These are phyloP conservation scores for Stegodyphus mimosarum DNA, from an alignment of 1,140 invertebrate species.

Conservation along the genomic window DNA sequence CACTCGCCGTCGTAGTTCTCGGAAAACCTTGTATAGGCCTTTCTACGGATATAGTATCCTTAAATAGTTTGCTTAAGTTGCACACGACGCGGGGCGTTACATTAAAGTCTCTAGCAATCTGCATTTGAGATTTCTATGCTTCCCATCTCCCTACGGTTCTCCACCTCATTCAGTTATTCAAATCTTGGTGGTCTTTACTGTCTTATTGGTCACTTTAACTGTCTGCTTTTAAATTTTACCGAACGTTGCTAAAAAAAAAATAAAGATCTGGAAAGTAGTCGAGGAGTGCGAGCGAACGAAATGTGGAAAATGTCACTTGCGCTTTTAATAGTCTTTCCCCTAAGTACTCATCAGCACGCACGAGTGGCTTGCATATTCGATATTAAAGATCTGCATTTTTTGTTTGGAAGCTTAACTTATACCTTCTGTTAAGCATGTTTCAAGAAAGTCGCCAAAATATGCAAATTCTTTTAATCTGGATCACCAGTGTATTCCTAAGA, in stretches of 20 bases:
- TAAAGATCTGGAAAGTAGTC: background rate
- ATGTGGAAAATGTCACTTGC: background rate
- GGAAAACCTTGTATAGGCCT: background rate
- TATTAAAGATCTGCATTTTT: constrained; percentile 1
- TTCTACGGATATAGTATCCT: constrained; percentile 2
- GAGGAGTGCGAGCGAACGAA: background rate
- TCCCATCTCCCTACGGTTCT: constrained; percentile 7
- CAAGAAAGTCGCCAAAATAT: background rate
- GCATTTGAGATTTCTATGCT: background rate
- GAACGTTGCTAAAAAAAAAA: background rate
- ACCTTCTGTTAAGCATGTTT: background rate
- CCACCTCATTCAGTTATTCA: constrained; percentile 7
- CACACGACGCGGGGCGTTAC: constrained; percentile 14
- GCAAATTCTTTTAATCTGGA: background rate
- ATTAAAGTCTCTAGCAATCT: constrained; percentile 16
- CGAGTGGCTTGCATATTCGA: constrained; percentile 8
- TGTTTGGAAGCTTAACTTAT: constrained; percentile 2
- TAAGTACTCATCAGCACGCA: background rate
- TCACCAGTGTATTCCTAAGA: background rate
- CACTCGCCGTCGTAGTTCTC: background rate
- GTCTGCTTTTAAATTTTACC: background rate
- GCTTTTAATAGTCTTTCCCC: background rate
- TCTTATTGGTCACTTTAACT: constrained; percentile 2
- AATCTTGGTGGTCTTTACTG: background rate
- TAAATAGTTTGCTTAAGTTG: constrained; percentile 12